phyloP scores from a whole-genome alignment of 1,140 invertebrate genomes.

The Helicoverpa armigera region DNA sequence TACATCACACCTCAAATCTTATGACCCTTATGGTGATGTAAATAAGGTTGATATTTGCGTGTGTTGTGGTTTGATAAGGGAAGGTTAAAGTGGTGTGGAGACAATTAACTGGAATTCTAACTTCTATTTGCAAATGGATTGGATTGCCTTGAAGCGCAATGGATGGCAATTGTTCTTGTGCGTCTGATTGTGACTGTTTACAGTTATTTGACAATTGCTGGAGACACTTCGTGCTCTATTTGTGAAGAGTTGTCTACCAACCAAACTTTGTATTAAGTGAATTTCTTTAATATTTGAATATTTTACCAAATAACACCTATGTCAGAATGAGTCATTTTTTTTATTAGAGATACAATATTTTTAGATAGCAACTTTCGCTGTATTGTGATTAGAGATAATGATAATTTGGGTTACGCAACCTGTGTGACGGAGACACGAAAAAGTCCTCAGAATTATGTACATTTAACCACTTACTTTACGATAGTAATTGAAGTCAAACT shows the following conservation, averaged over 20 bases:
- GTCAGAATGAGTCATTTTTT: too few species aligned
- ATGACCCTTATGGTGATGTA: constrained; percentile 20
- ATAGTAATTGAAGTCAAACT: too few species aligned
- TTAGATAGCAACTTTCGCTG: too few species aligned
- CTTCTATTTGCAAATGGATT: constrained; percentile 74
- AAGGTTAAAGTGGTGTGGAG: constrained; percentile 47
- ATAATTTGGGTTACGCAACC: too few species aligned
- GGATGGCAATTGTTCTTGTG: constrained; percentile 66
- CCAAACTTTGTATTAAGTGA: neutral
- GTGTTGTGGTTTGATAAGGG: neutral
- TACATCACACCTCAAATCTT: neutral
- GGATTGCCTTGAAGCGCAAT: constrained; percentile 69
- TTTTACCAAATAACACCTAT: too few species aligned
- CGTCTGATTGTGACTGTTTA: constrained; percentile 57
- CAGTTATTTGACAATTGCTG: constrained; percentile 52
- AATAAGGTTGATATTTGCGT: constrained; percentile 44
- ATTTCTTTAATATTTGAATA: too few species aligned
- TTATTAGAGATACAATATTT: too few species aligned
- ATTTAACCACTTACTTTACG: too few species aligned
- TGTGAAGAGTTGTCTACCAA: neutral
- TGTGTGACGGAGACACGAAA: too few species aligned
- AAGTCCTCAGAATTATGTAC: too few species aligned
- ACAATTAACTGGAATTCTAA: constrained; percentile 71
- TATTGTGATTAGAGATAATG: too few species aligned
- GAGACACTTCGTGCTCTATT: constrained; percentile 33